Base-by-base conservation (phyloP, 2,797 vertebrate species). In the Danio choprae region DNA sequence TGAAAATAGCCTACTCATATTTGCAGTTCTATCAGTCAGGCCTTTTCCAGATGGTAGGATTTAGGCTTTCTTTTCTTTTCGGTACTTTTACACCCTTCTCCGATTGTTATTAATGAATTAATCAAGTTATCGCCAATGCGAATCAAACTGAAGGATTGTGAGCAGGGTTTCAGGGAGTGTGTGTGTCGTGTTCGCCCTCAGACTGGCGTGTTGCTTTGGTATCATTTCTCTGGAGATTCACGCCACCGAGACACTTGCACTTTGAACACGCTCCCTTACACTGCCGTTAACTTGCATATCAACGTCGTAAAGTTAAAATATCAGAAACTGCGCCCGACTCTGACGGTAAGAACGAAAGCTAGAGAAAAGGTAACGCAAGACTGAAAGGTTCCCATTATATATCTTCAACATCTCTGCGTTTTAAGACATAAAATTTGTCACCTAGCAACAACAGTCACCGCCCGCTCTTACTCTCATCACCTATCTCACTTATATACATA, bases 141-240 rank as follows among this genome's bases (percentile, higher is more conserved):
- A 73, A 46, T 44, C 8, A 10, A 44, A 58, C 41, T 73, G 40
- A 44, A 44, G 70, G 55, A 46, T 12, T n/a, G 70, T 50, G 40
- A 7, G 83, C 80, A 82, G 86, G 84, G n/a, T 83, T 81, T 82
- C 40, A 73, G 86, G 84, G 85, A 85, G 83, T 0, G 59, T 81
- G 80, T 65, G 59, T 29, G 56, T 79, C 0, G 68, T 58, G 86
- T 83, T 44, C 18, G 74, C 81, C 87, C 90, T 76, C 80, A 44
- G 16, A 83, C 87, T 81, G 63, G 86, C 89, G 90, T 90, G 89
- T 93, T 82, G 91, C 93, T 94, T 94, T 94, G 93, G 94, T 93
- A 94, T 94, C 91, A 91, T 94, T 93, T 93, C 92, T 90, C 91
- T 89, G 78, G 88, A 88, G 91, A 91, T 90, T 89, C 89, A 89